A percentile compares a stretch with the other conserved stretches of the same genome.
Evolutionary conservation across 2,797 vertebrate species (phyloP).

Genomic region (Mus minutoides): DNA sequence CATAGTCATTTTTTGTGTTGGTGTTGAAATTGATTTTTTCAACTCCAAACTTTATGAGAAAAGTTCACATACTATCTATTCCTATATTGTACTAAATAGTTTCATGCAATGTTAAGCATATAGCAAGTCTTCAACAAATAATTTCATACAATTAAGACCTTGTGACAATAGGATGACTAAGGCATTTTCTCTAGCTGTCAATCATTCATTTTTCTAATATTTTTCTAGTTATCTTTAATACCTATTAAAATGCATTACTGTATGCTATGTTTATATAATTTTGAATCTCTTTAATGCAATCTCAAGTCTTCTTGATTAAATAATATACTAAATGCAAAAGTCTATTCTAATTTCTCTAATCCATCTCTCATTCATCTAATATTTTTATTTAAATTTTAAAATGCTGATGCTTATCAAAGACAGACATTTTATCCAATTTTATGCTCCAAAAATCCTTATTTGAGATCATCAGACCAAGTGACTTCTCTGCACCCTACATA

Average conservation of each 20-base stretch:
- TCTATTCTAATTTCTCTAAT: background rate
- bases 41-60: background rate
- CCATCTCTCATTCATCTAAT: background rate
- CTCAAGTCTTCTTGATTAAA: background rate
- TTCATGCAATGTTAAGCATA: background rate
- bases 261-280: background rate
- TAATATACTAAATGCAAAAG: background rate
- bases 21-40: background rate
- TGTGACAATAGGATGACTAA: background rate
- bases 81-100: background rate
- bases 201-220: background rate
- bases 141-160: background rate
- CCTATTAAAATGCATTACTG: background rate
- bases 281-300: background rate
- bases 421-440: background rate
- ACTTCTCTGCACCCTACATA: background rate
- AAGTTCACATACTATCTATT: background rate
- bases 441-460: background rate
- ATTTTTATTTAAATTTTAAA: slow-evolving; percentile 38
- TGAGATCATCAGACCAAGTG: background rate
- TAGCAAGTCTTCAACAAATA: background rate
- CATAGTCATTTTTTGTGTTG: background rate
- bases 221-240: background rate
- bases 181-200: background rate
- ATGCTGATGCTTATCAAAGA: background rate